A percentile compares a stretch with the other conserved stretches of the same genome.
phyloP scores from a whole-genome alignment of 2,888 invertebrate genomes.

The Patella ulyssiponensis region DNA sequence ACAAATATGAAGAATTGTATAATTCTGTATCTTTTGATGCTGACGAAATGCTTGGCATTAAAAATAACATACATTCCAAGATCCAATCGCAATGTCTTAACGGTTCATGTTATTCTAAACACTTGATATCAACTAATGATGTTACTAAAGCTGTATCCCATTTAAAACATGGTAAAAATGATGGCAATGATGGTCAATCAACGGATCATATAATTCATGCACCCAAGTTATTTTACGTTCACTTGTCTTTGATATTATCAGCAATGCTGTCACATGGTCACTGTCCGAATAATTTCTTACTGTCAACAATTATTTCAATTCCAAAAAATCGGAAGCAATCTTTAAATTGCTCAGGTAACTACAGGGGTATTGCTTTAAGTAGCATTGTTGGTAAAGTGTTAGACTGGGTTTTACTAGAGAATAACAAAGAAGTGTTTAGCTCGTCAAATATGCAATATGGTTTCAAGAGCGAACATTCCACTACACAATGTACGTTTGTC shows the following conservation, averaged over 20 bases:
- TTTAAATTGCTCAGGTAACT: background rate
- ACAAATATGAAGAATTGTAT: background rate
- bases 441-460: background rate
- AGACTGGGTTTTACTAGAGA: background rate
- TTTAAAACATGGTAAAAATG: background rate
- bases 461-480: background rate
- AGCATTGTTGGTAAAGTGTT: background rate
- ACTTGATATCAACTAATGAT: background rate
- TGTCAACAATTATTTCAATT: background rate
- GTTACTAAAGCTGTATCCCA: background rate
- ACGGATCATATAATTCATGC: background rate
- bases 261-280: background rate
- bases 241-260: background rate
- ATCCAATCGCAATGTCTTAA: background rate
- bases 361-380: background rate
- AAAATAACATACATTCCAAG: background rate
- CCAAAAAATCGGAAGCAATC: background rate
- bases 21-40: conserved; percentile 1
- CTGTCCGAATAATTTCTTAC: background rate
- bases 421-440: background rate
- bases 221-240: background rate
- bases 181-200: background rate
- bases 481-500: background rate
- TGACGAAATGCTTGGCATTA: background rate
- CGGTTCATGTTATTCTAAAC: background rate